Base-by-base conservation (phyloP, 2,113 vertebrate species). In the Alaudala cheleensis region DNA sequence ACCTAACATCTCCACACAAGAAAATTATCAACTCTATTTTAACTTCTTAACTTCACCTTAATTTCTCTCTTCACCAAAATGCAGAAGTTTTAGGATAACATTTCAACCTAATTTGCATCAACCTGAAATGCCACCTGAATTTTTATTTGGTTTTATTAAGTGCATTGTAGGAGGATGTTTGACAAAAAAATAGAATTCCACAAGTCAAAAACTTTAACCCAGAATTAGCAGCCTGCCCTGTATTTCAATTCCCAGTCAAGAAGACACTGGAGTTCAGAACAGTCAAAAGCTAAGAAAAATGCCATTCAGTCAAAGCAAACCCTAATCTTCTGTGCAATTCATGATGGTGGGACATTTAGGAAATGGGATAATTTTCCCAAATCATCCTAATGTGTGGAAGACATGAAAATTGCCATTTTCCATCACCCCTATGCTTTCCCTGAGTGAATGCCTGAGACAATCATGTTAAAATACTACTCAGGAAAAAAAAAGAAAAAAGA, bases 291-390 rank as follows among this genome's bases (percentile, higher is more conserved):
- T 86, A 77, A 92, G 71, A 94, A 94, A 92, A 97, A 94, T 67
- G 65, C 28, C 67, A 76, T 93, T 94, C 89, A 86, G 66, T 94
- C 92, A 95, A 95, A 96, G 90, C n/a, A 92, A 94, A 76, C 72
- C 47, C 86, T 81, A 91, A 91, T 90, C 93, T 94, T 95, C 90
- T 87, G 76, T 92, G 88, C 76, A 88, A 88, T 92, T 92, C 69
- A 70, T 51, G 87, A 95, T 53, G 49, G 47, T 50, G 20, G 37
- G 82, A 73, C 90, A 85, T 96, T 96, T 84, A 94, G 95, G 92
- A 97, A 97, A 97, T 88, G 81, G 91, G 72, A 93, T 96, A 64
- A 97, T 97, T 97, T 96, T 72, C 78, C 54, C 78, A 94, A 95
- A 94, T 95, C 89, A 88, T 91, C 77, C 85, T 96, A 88, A 96